Evolutionary conservation across 2,113 vertebrate species (phyloP), one percentile per base, ranked within the genome.

Genomic region (Colius striatus): DNA sequence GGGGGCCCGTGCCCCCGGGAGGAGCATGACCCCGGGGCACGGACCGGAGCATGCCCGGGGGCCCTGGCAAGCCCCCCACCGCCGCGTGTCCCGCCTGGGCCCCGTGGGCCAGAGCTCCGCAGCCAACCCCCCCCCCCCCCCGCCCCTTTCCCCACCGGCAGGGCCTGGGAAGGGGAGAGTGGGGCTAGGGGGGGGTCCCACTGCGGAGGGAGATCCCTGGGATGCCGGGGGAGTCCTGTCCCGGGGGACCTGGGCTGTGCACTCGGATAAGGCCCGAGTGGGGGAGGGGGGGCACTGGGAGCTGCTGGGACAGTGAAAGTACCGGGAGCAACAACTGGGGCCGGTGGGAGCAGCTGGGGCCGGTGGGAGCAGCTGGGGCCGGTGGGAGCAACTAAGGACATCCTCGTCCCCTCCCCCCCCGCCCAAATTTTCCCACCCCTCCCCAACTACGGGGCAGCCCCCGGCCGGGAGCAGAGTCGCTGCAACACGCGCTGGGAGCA

Each of bases 141-240:
- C 38, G 2, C 21, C 12, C 6, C 23, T 15, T 15, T 17, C 18
- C 7, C 8, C 47, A 45, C 16, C 43, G 27, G 19, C 4, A 16
- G 68, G 58, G 36, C 26, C 25, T 2, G 21, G 45, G 18, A 34
- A 50, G 47, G 60, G 15, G 6, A 20, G n/a, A 21, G 19, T 22
- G 21, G 58, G 58, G 23, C 20, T 0, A n/a, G n/a, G 0, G 20
- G 22, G 25, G 27, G 41, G 9, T 41, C 38, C 38, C 38, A 41
- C 9, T 41, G 38, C 9, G 38, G 38, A 41, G 38, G 38, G 38
- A 41, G 38, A 41, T 41, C 38, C 38, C 12, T 41, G 38, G 38
- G 38, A 41, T 41, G 9, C 38, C 12, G 9, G 38, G 38, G 38
- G 38, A 12, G 38, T 41, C 38, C 38, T 41, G 9, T 41, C 38